Evolutionary conservation across 2,797 vertebrate species (phyloP), one percentile per base, ranked within the genome.

Genomic region (Pantherophis vulpinus): DNA sequence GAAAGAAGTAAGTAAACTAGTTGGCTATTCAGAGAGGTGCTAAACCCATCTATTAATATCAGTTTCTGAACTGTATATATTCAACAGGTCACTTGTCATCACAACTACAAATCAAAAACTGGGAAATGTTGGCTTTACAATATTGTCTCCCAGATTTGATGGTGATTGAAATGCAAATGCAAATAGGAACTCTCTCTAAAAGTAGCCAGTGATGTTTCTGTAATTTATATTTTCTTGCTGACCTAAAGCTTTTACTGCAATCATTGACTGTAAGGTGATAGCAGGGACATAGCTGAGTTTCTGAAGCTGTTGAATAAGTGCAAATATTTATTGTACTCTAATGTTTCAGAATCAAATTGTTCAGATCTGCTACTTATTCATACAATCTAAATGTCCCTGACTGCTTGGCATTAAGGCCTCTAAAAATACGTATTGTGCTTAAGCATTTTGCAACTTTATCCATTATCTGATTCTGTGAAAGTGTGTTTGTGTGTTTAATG

Each of bases 1-100:
- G n/a, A 3, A 20, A 90, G 61, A 7, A 91, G 86, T 93, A 95
- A 96, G 91, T 86, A 91, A 0, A 29, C 14, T 90, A 66, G 92
- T 58, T n/a, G 94, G 29, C 13, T 90, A 74, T 91, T 47, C 27
- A 95, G 93, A 61, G 29, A 94, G 25, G 56, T 86, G 6, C 86
- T 96, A 95, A 97, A 96, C 61, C 86, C 0, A 29, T 94, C 94
- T 92, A 91, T 95, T 97, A 94, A 94, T 93, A 89, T 0, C 7
- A 70, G 61, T 91, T 56, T 88, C 74, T 94, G 94, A 97, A 96
- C 90, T 94, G 88, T 94, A 97, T 96, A 96, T 12, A 96, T 95
- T 90, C 92, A 37, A 10, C 29, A 93, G 88, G 90, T 89, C 92
- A 92, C 27, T 88, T 93, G 94, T 95, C 94, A 88, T 47, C 66